Base-by-base conservation (phyloP, 1,140 invertebrate species). In the Eumeta japonica region DNA sequence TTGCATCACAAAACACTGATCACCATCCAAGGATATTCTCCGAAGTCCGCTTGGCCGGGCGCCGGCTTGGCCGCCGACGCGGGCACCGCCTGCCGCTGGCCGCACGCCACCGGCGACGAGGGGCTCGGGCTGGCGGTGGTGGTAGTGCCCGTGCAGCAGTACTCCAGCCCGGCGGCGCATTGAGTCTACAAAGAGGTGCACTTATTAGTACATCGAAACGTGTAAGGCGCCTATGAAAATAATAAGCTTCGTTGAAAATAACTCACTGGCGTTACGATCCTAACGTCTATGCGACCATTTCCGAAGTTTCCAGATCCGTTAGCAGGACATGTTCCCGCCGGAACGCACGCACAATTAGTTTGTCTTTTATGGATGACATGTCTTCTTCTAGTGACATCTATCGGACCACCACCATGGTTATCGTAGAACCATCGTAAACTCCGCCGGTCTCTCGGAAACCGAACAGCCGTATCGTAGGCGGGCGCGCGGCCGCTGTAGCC, bases 241-340 rank as follows among this genome's bases (percentile, higher is more conserved):
- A 7, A 24, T 24, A 7, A 24, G 7, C 20, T 24, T 24, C 20
- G n/a, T 24, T 7, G 20, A 24, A 7, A 24, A 24, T 24, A 32
- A 54, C 63, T 56, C 70, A 80, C 81, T 35, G 58, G 76, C 42
- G 78, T 81, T 2, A 83, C 81, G 13, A 84, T 83, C 44, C 82
- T 67, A 43, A 83, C 66, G 43, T 84, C 82, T 10, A 84, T 76
- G 36, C 76, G 62, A 3, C 77, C 75, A 29, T 67, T 71, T 19
- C 77, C 78, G 44, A 67, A 61, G 13, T 50, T 60, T 2, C 10
- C 33, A 17, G 44, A 48, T 17, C 41, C 41, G 11, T 37, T 35
- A 13, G 35, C 41, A 7, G 52, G 43, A 45, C 75, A 77, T n/a
- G 62, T 66, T 13, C 67, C 59, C n/a, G 62, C 29, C 3, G 62